Conservation (phyloP, 2,888 invertebrate species). For the Diaphora mendica region DNA sequence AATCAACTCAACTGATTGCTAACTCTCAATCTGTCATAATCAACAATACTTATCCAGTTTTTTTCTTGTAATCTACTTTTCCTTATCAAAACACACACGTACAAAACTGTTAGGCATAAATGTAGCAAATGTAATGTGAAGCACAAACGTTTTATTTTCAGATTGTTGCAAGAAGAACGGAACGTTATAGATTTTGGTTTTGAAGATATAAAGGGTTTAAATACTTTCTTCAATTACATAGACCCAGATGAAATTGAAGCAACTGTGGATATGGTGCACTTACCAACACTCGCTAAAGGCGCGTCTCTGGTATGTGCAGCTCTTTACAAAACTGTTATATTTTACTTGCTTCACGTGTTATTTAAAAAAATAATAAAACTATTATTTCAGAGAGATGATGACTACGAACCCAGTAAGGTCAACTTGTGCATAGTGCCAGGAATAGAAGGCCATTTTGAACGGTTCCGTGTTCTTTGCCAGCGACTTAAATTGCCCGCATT, state of each 20-base stretch:
- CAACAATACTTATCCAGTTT: too few species aligned
- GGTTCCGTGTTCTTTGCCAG: constrained; percentile 57
- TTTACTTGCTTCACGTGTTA: background rate
- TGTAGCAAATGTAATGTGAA: background rate
- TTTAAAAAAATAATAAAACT: background rate
- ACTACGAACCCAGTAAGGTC: constrained; percentile 53
- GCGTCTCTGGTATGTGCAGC: constrained; percentile 4
- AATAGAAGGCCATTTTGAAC: constrained; percentile 61
- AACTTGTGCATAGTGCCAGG: constrained; percentile 62
- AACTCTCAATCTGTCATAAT: too few species aligned
- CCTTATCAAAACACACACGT: too few species aligned
- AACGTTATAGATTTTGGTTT: background rate
- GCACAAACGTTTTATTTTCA: background rate
- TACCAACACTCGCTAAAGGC: constrained; percentile 55
- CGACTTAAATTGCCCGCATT: constrained; percentile 61
- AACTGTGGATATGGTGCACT: constrained; percentile 60
- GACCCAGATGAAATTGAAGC: constrained; percentile 67
- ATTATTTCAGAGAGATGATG: constrained; percentile 57
- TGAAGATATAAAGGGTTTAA: constrained; percentile 8
- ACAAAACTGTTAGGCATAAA: background rate
- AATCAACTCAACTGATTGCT: too few species aligned
- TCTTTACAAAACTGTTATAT: too few species aligned
- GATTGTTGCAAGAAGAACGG: constrained; percentile 11
- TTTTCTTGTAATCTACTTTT: too few species aligned
- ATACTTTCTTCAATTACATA: constrained; percentile 34